These are phyloP conservation scores for Drosophila leontia DNA, from an alignment of 1,140 invertebrate genomes.

Conservation along the genomic window DNA sequence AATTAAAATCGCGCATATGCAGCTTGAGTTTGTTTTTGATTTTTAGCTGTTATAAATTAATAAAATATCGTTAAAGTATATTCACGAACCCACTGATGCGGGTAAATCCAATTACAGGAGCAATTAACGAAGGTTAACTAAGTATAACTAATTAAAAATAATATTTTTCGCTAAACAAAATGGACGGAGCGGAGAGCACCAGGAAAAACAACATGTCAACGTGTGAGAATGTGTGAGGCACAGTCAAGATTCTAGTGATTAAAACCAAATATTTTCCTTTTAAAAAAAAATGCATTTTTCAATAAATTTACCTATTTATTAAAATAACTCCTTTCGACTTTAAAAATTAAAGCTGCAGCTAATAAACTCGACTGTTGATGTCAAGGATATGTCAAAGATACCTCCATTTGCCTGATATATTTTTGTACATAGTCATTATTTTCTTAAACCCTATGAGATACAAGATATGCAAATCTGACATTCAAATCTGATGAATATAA, in stretches of 20 bases:
- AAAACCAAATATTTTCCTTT: not conserved
- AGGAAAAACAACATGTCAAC: conserved; percentile 2
- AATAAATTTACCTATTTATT: not conserved
- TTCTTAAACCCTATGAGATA: not conserved
- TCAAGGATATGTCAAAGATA: too few relatives aligned
- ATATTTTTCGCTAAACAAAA: conserved; percentile 77
- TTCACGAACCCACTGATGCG: conserved; percentile 62
- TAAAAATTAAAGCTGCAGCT: too few relatives aligned
- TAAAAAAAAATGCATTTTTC: not conserved
- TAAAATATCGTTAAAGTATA: conserved; percentile 73
- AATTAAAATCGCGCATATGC: conserved; percentile 53
- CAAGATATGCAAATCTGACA: not conserved
- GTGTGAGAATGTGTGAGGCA: conserved; percentile 2
- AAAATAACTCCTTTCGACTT: not conserved
- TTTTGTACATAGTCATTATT: not conserved
- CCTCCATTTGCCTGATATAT: too few relatives aligned
- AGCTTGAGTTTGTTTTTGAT: conserved; percentile 25
- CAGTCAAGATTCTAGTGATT: conserved; percentile 2
- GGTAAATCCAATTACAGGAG: conserved; percentile 81
- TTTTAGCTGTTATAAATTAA: conserved; percentile 53
- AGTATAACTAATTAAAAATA: conserved; percentile 83
- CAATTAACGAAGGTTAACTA: conserved; percentile 80
- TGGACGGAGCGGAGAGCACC: conserved; percentile 13
- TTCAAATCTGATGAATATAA: not conserved
- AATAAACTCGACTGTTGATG: too few relatives aligned